Evolutionary conservation across 2,797 vertebrate species (phyloP), one percentile per base, ranked within the genome.

Genomic region (Centroberyx gerrardi): DNA sequence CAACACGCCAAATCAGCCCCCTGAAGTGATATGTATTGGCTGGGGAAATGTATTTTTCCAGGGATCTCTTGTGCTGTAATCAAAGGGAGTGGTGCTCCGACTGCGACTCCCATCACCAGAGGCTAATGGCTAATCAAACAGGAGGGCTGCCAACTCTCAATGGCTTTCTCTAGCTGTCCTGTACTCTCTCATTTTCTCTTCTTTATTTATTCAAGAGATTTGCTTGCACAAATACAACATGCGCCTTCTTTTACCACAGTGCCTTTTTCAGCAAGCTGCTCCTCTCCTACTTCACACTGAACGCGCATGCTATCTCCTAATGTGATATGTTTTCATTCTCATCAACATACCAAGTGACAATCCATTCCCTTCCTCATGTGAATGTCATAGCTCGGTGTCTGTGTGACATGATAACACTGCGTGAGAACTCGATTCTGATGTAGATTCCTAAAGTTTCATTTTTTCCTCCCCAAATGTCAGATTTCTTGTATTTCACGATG

Each of bases 1-100:
- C 90, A 90, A 83, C 82, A 81, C 81, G 84, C 63, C 89, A 87
- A 94, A 95, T 95, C 94, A 95, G 91, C 94, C 93, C 91, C 94
- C 93, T 76, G 90, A 89, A 78, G 93, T 81, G 90, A 79, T 67
- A 60, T 58, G 77, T 90, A 87, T 90, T 80, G 78, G 85, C 88
- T 89, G 72, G 80, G 87, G 81, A 88, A 74, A 72, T 81, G 63
- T 70, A 60, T 86, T 90, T 85, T 81, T 72, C 62, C 67, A 55
- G 22, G 13, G 42, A 73, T 90, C 79, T 85, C 80, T 71, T 73
- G 79, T 56, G 86, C 86, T 88, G 89, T 92, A 94, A 94, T 95
- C 93, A 94, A 89, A 92, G 80, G 87, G 86, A 87, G 83, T 83
- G 84, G 70, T 61, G 42, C 81, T 78, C 86, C 80, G 84, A 79